Evolutionary conservation across 2,888 invertebrate species (phyloP).

Genomic region (Melolontha melolontha): DNA sequence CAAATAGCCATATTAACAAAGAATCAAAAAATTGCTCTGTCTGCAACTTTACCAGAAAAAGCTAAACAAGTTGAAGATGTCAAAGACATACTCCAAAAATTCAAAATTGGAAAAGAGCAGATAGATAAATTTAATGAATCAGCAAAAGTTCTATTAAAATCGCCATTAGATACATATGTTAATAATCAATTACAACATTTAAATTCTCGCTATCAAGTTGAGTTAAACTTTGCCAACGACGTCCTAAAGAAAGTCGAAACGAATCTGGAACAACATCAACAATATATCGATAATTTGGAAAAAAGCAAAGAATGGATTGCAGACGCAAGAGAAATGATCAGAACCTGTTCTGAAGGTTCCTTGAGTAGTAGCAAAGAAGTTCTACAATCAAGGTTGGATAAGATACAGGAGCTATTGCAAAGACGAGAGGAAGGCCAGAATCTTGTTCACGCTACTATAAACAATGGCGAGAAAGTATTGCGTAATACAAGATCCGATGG

Average conservation of each 20-base stretch:
- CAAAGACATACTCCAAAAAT: constrained; percentile 78
- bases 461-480: constrained; percentile 90
- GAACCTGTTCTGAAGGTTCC: constrained; percentile 83
- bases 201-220: constrained; percentile 90
- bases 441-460: constrained; percentile 86
- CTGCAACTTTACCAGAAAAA: constrained; percentile 85
- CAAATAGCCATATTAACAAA: constrained; percentile 92
- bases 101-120: constrained; percentile 83
- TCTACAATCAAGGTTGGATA: constrained; percentile 82
- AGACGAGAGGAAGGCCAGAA: constrained; percentile 90
- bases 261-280: constrained; percentile 86
- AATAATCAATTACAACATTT: constrained; percentile 88
- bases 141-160: constrained; percentile 80
- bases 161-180: constrained; percentile 88
- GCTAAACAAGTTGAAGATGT: constrained; percentile 87
- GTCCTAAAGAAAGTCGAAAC: constrained; percentile 92
- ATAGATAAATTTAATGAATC: constrained; percentile 86
- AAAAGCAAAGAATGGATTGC: constrained; percentile 89
- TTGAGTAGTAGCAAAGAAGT: constrained; percentile 84
- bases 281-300: constrained; percentile 80
- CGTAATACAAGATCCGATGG: constrained; percentile 91
- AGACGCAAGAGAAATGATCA: constrained; percentile 84
- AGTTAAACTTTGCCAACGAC: constrained; percentile 89
- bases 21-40: constrained; percentile 86
- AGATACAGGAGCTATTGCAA: constrained; percentile 83